Conservation (phyloP, 2,113 vertebrate genomes). For the Speoplatyrhinus poulsoni region DNA sequence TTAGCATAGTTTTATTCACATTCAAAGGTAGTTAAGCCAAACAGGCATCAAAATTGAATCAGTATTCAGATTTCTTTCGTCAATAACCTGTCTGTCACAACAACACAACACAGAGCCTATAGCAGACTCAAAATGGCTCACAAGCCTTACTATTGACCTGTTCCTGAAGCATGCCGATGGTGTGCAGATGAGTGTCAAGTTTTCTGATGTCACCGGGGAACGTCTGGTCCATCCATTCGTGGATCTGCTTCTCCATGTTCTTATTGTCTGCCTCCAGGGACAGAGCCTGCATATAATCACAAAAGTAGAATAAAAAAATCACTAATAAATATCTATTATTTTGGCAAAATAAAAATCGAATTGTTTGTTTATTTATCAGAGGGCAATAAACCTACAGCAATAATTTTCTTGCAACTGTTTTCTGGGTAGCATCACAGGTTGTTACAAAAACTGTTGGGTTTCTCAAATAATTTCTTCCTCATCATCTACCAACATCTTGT, state of each 20-base stretch:
- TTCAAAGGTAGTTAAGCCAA: no score
- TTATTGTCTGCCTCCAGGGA: conserved; percentile 45
- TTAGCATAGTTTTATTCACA: no score
- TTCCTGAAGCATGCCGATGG: conserved; percentile 17
- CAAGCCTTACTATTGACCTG: conserved; percentile 24
- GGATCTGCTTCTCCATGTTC: conserved; percentile 42
- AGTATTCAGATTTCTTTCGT: no score
- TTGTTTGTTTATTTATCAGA: background rate
- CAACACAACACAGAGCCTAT: no score
- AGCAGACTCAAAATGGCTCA: no score
- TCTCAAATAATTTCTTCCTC: no score
- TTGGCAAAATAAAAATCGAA: background rate
- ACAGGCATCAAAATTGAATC: no score
- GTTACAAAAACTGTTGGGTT: no score
- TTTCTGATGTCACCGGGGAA: conserved; percentile 12
- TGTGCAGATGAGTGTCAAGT: conserved; percentile 25
- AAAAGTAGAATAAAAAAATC: no score
- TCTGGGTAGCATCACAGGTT: background rate
- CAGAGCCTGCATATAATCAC: conserved; percentile 30
- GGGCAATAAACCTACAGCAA: background rate
- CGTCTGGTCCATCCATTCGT: conserved; percentile 30
- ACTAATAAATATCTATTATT: no score
- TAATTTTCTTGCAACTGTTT: background rate
- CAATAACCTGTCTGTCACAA: no score
- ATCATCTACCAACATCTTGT: no score